A percentile compares a stretch with the other conserved stretches of the same genome.
Evolutionary conservation across 1,140 invertebrate species (phyloP).

Genomic region (Bombus haemorrhoidalis): DNA sequence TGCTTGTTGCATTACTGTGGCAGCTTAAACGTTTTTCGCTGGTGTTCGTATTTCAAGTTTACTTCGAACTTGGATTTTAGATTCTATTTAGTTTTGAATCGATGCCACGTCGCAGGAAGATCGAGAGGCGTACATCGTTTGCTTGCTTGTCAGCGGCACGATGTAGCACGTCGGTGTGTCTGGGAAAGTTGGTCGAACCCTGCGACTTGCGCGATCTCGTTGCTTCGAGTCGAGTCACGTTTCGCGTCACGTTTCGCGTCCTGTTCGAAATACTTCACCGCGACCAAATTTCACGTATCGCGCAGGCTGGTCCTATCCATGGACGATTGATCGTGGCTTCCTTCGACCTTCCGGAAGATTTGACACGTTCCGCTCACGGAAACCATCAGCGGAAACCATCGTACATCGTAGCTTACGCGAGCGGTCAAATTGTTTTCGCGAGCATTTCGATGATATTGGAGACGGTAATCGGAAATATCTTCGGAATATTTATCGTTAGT

Average conservation of each 20-base stretch:
- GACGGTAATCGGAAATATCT: not conserved
- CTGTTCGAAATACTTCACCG: constrained; percentile 8
- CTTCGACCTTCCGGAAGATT: no score
- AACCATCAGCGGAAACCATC: not conserved
- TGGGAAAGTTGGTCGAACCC: constrained; percentile 29
- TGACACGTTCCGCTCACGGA: not conserved
- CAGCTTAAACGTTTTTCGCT: not conserved
- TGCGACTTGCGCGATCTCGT: constrained; percentile 1
- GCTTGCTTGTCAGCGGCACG: constrained; percentile 17
- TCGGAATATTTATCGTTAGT: not conserved
- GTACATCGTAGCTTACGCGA: not conserved
- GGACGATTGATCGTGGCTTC: constrained; percentile 43
- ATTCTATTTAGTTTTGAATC: no score
- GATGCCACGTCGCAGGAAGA: not conserved
- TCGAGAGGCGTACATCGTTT: constrained; percentile 25
- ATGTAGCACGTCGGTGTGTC: not conserved
- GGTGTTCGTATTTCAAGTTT: not conserved
- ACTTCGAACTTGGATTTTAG: no score
- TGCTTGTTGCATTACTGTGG: not conserved
- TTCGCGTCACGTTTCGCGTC: constrained; percentile 19
- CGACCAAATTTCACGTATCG: constrained; percentile 15
- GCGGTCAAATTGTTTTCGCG: not conserved
- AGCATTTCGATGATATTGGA: not conserved
- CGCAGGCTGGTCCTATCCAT: not conserved
- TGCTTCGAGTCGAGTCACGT: constrained; percentile 47